Conservation (phyloP, 2,113 vertebrate species). For the Equus przewalskii region DNA sequence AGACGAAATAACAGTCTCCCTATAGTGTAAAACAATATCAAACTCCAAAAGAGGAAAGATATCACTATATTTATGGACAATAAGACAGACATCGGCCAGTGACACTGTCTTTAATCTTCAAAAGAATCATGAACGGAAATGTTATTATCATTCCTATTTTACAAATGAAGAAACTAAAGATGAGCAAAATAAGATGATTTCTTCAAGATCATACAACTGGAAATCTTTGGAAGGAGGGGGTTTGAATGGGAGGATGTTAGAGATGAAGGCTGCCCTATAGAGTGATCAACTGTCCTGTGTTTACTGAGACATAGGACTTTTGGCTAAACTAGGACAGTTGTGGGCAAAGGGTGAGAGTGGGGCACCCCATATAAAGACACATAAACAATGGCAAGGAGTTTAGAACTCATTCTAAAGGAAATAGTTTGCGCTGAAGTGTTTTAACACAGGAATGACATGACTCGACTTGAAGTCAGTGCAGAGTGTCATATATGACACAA, state of each 20-base stretch:
- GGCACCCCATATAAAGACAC: rapidly evolving
- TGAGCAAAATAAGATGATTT: neutral
- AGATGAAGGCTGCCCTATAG: rapidly evolving
- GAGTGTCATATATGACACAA: too few species aligned
- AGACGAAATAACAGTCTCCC: neutral
- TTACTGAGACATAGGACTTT: neutral
- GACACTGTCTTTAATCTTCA: neutral
- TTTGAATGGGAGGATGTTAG: neutral
- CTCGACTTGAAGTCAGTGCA: neutral
- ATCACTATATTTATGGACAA: neutral
- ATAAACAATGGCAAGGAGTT: neutral
- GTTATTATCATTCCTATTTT: neutral
- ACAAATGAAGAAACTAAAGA: neutral
- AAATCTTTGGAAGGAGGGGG: neutral
- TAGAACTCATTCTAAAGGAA: neutral
- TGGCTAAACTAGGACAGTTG: rapidly evolving
- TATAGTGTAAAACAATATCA: neutral
- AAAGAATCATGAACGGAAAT: neutral
- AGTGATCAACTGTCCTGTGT: neutral
- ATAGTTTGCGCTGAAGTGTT: neutral
- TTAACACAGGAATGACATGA: neutral
- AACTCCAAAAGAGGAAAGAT: neutral
- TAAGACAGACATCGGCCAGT: neutral
- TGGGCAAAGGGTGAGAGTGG: neutral
- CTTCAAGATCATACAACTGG: neutral